These are phyloP conservation scores for Sinocyclocheilus maitianheensis DNA, from an alignment of 2,113 vertebrate species.

Conservation along the genomic window DNA sequence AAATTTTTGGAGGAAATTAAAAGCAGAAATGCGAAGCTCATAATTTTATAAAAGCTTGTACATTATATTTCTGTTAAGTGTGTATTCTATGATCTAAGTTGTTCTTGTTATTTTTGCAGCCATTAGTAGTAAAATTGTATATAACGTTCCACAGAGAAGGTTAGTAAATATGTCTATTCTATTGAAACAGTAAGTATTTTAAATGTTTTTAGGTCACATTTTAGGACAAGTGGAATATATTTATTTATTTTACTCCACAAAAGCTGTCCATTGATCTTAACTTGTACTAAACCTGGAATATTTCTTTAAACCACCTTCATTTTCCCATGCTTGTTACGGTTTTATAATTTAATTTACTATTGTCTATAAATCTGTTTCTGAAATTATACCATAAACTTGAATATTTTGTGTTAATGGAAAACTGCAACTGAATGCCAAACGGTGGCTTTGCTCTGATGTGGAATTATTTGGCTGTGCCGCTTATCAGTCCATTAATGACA, in stretches of 20 bases:
- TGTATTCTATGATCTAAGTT: no score
- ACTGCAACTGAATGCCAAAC: slow-evolving; percentile 53
- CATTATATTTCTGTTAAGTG: no score
- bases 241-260: neutral
- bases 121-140: no score
- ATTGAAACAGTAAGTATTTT: no score
- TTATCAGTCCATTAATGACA: slow-evolving; percentile 40
- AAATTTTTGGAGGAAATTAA: neutral
- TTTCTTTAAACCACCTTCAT: neutral
- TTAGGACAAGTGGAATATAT: no score
- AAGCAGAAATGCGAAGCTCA: neutral
- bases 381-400: slow-evolving; percentile 14
- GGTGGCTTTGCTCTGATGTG: slow-evolving; percentile 46
- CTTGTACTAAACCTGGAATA: no score
- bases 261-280: neutral
- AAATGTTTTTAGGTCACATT: no score
- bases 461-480: slow-evolving; percentile 33
- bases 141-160: no score
- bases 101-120: no score
- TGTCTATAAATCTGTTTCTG: neutral
- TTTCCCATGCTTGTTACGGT: neutral
- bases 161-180: no score
- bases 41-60: neutral
- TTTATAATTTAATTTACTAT: neutral
- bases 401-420: slow-evolving; percentile 43